phyloP scores from a whole-genome alignment of 2,113 vertebrate species.

The Propithecus coquereli region DNA sequence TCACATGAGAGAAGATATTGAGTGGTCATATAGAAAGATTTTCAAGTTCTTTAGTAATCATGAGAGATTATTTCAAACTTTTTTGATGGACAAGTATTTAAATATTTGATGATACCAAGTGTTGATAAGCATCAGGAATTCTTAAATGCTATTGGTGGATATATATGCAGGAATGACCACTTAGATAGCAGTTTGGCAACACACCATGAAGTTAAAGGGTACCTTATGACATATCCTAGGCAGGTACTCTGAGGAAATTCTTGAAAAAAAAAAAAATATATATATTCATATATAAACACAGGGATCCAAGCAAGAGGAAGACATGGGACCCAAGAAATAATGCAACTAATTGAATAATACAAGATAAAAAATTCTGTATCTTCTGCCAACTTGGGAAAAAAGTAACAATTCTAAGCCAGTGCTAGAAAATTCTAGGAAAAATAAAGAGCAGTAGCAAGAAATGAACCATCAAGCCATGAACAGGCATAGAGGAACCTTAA shows the following conservation, averaged over 20 bases:
- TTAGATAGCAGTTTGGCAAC: background rate
- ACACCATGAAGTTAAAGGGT: background rate
- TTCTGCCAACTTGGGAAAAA: background rate
- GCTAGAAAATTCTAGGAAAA: background rate
- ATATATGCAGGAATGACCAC: background rate
- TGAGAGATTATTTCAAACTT: background rate
- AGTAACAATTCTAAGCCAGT: background rate
- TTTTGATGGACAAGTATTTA: background rate
- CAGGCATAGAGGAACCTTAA: background rate
- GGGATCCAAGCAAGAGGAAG: background rate
- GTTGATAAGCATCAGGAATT: background rate
- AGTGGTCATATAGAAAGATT: too few relatives aligned
- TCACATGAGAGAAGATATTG: too few relatives aligned
- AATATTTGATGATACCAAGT: background rate
- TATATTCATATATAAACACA: background rate
- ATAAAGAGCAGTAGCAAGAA: background rate
- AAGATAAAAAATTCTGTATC: background rate
- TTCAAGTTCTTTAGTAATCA: too few relatives aligned
- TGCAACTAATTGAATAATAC: background rate
- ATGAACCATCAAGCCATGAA: background rate
- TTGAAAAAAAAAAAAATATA: background rate
- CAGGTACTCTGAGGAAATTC: background rate
- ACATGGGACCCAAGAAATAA: background rate
- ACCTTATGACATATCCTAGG: background rate
- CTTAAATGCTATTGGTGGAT: background rate